Evolutionary conservation across 2,113 vertebrate genomes (phyloP).

Genomic region (Podarcis muralis): DNA sequence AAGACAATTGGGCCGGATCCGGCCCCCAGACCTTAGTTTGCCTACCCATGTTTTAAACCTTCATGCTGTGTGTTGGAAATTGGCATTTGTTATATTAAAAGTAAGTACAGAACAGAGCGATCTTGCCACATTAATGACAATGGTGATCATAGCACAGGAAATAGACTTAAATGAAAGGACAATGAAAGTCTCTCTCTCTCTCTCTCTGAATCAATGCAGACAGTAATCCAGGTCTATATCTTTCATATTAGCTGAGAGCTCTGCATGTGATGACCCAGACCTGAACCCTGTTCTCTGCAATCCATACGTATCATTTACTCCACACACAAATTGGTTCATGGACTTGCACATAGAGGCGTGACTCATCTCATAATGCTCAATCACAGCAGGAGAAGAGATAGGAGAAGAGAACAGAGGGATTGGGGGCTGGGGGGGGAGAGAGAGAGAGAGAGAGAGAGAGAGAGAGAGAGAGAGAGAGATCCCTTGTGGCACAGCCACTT

Average conservation of each 20-base stretch:
- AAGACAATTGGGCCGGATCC: no score
- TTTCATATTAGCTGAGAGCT: constrained; percentile 67
- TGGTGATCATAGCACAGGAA: not conserved
- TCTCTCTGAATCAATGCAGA: constrained; percentile 67
- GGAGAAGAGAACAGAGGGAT: constrained; percentile 67
- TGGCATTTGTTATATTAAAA: constrained; percentile 26
- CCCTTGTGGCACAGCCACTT: constrained; percentile 71
- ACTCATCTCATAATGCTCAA: constrained; percentile 88
- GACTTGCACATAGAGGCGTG: constrained; percentile 84
- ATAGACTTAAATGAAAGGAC: constrained; percentile 52
- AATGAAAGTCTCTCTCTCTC: constrained; percentile 41
- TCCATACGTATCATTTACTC: constrained; percentile 84
- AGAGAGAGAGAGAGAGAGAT: constrained; percentile 73
- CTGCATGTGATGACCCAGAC: constrained; percentile 77
- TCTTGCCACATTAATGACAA: constrained; percentile 39
- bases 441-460: constrained; percentile 60
- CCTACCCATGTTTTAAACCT: constrained; percentile 1
- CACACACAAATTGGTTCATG: constrained; percentile 78
- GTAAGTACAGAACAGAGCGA: constrained; percentile 42
- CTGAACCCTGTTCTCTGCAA: constrained; percentile 80
- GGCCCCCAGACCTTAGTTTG: no score
- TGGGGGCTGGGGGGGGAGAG: constrained; percentile 62
- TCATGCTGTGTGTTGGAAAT: constrained; percentile 50
- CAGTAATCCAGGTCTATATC: constrained; percentile 65
- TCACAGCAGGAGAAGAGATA: constrained; percentile 80